Evolutionary conservation across 2,888 invertebrate genomes (phyloP).

Genomic region (Penaeus monodon): DNA sequence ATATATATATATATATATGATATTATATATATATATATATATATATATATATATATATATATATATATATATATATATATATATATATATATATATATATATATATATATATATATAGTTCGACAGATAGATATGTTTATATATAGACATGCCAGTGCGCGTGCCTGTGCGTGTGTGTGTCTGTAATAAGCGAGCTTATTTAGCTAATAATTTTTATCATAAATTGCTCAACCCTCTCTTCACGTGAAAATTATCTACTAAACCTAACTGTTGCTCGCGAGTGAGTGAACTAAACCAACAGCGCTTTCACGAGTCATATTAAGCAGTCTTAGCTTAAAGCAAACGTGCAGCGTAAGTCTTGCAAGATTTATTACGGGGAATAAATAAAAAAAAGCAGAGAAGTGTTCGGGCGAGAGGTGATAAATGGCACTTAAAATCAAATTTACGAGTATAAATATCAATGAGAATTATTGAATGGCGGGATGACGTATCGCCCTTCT

Average conservation of each 20-base stretch:
- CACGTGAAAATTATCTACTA: too few species aligned
- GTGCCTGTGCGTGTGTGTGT: constrained; percentile 1
- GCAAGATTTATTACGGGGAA: constrained; percentile 26
- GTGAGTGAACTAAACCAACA: too few species aligned
- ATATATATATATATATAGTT: neutral
- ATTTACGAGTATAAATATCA: constrained; percentile 26
- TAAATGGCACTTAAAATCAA: constrained; percentile 14
- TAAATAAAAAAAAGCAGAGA: constrained; percentile 15
- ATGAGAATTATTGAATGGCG: too few species aligned
- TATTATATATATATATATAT: too few species aligned
- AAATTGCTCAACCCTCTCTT: too few species aligned
- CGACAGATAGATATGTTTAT: neutral
- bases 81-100: neutral
- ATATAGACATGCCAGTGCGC: neutral
- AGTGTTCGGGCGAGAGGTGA: constrained; percentile 25
- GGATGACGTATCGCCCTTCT: too few species aligned
- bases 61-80: too few species aligned
- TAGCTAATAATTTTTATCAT: neutral
- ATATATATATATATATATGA: too few species aligned
- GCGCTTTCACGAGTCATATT: neutral
- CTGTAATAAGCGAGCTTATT: neutral
- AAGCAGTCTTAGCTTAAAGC: constrained; percentile 20
- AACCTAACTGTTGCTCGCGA: too few species aligned
- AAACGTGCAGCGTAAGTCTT: constrained; percentile 24
- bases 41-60: too few species aligned